Evolutionary conservation across 2,888 invertebrate species (phyloP).

Genomic region (Tryphoninae sp.): DNA sequence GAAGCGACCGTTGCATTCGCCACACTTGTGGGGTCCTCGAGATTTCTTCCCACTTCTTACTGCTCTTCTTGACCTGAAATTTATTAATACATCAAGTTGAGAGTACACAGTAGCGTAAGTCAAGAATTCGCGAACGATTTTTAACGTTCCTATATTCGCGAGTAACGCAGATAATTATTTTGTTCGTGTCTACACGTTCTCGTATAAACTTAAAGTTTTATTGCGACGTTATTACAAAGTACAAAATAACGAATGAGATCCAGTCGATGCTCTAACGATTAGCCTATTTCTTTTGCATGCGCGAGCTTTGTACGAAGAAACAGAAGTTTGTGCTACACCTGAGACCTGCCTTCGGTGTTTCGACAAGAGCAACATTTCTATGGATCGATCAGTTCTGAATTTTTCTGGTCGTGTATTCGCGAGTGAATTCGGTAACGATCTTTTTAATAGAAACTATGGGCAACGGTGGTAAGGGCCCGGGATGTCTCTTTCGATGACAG

Average conservation of each 20-base stretch:
- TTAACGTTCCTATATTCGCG: not conserved
- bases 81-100: conserved; percentile 53
- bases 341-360: not conserved
- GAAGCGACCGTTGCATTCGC: conserved; percentile 75
- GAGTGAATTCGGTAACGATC: conserved; percentile 72
- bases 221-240: conserved; percentile 27
- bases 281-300: not conserved
- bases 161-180: not conserved
- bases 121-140: not conserved
- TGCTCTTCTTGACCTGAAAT: conserved; percentile 71
- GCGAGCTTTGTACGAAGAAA: not conserved
- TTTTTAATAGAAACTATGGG: conserved; percentile 72
- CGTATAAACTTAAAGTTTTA: conserved; percentile 19
- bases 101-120: not conserved
- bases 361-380: too few relatives aligned
- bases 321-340: too few relatives aligned
- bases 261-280: not conserved
- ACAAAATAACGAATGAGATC: conserved; percentile 21
- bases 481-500: conserved; percentile 72
- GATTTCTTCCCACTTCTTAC: conserved; percentile 64
- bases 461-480: conserved; percentile 72
- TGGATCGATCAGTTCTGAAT: not conserved
- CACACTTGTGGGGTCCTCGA: conserved; percentile 73
- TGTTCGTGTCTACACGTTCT: not conserved
- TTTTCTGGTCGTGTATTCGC: conserved; percentile 68